phyloP scores from a whole-genome alignment of 2,888 invertebrate genomes.

The Chymomyza fuscimana region DNA sequence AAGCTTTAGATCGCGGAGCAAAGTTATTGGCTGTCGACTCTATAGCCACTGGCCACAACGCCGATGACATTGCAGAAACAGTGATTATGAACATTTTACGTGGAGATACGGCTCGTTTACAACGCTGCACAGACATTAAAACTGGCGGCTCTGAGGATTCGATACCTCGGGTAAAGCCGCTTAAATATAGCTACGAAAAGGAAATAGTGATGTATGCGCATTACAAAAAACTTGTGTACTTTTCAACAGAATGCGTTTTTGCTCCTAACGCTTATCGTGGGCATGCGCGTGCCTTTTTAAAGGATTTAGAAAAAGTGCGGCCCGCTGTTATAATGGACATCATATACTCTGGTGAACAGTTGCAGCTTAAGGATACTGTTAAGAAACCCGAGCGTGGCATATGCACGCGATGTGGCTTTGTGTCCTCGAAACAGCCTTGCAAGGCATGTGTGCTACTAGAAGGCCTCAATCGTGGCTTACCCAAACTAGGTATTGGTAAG shows the following conservation, averaged over 20 bases:
- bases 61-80: slow-evolving; percentile 99
- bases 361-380: slow-evolving; percentile 90
- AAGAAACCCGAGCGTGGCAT: slow-evolving; percentile 89
- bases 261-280: slow-evolving; percentile 99
- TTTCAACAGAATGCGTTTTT: slow-evolving; percentile 99
- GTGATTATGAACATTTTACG: slow-evolving; percentile 98
- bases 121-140: slow-evolving; percentile 93
- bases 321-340: slow-evolving; percentile 96
- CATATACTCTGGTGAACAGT: slow-evolving; percentile 93
- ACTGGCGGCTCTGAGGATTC: slow-evolving; percentile 90
- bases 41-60: slow-evolving; percentile 98
- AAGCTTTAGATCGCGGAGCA: slow-evolving; percentile 97
- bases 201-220: slow-evolving; percentile 99
- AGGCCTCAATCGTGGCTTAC: slow-evolving; percentile 95
- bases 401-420: slow-evolving; percentile 93
- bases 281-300: slow-evolving; percentile 92
- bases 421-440: slow-evolving; percentile 95
- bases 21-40: slow-evolving; percentile 92
- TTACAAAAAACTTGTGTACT: slow-evolving; percentile 96
- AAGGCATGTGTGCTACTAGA: slow-evolving; percentile 98
- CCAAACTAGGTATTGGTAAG: slow-evolving; percentile 94
- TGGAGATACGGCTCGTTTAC: slow-evolving; percentile 96
- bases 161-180: slow-evolving; percentile 95
- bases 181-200: slow-evolving; percentile 98
- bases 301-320: slow-evolving; percentile 96